Conservation (phyloP, 2,113 vertebrate species). For the Lycaon pictus region DNA sequence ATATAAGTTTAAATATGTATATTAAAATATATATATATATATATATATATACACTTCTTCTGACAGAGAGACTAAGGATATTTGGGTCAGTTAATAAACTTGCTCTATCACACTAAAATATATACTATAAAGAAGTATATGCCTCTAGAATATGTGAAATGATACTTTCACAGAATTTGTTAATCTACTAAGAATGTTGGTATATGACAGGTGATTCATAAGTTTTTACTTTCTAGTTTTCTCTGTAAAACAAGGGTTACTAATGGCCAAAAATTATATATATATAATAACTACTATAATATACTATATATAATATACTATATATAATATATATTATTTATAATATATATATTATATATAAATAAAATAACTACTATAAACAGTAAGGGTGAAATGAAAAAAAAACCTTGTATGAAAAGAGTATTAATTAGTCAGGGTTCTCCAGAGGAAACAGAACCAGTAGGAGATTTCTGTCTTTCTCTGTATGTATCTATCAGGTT, state of each 20-base stretch:
- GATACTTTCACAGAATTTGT: background rate
- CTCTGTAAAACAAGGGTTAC: background rate
- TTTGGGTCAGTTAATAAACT: background rate
- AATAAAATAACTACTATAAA: background rate
- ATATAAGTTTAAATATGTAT: background rate
- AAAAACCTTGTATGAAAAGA: background rate
- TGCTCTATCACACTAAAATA: background rate
- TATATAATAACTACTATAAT: too few relatives aligned
- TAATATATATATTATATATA: too few relatives aligned
- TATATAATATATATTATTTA: too few relatives aligned
- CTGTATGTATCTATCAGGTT: background rate
- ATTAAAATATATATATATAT: background rate
- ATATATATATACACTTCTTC: background rate
- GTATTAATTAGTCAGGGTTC: background rate
- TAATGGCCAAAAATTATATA: background rate
- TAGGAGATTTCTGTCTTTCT: background rate
- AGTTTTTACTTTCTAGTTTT: background rate
- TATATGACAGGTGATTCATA: background rate
- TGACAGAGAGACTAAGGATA: background rate
- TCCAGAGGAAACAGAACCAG: background rate
- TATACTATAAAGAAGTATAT: background rate
- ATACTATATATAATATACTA: too few relatives aligned
- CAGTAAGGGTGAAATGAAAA: background rate
- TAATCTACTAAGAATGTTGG: background rate
- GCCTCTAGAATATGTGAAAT: background rate